These are phyloP conservation scores for Ichneumoninae sp. DNA, from an alignment of 2,888 invertebrate species.

Conservation along the genomic window DNA sequence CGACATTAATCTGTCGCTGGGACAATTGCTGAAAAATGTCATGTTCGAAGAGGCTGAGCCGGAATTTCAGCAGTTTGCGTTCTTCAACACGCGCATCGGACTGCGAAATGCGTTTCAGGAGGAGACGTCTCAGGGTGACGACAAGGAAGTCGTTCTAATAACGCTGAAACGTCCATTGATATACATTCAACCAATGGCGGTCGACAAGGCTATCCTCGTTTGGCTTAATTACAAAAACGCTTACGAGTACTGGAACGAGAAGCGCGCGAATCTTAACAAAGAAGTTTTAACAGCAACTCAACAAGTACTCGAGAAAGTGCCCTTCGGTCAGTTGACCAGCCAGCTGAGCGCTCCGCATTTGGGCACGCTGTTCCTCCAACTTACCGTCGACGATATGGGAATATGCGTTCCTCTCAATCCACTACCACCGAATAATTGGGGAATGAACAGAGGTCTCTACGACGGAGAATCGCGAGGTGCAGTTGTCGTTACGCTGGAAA, in stretches of 20 bases:
- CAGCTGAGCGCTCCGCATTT: conserved; percentile 92
- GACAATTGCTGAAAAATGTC: conserved; percentile 96
- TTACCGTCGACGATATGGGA: conserved; percentile 98
- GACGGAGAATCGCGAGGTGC: conserved; percentile 94
- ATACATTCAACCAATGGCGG: conserved; percentile 98
- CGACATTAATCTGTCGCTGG: conserved; percentile 97
- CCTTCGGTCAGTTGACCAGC: conserved; percentile 91
- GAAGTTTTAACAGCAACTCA: conserved; percentile 93
- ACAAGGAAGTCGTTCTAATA: conserved; percentile 95
- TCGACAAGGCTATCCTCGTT: conserved; percentile 98
- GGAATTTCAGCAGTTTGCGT: conserved; percentile 98
- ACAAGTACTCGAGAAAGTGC: conserved; percentile 91
- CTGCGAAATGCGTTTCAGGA: conserved; percentile 94
- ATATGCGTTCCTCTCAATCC: conserved; percentile 97
- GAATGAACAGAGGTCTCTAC: conserved; percentile 87
- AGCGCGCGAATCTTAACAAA: conserved; percentile 95
- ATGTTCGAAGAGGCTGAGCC: conserved; percentile 99
- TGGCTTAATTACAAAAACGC: conserved; percentile 99
- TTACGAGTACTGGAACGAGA: conserved; percentile 99
- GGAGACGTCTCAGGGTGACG: conserved; percentile 93
- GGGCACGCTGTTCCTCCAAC: conserved; percentile 95
- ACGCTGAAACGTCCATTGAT: conserved; percentile 96
- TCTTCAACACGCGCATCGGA: conserved; percentile 97
- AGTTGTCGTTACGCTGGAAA: conserved; percentile 97
- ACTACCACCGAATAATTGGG: conserved; percentile 89